Base-by-base conservation (phyloP, 2,797 vertebrate genomes). In the Microchirus variegatus region DNA sequence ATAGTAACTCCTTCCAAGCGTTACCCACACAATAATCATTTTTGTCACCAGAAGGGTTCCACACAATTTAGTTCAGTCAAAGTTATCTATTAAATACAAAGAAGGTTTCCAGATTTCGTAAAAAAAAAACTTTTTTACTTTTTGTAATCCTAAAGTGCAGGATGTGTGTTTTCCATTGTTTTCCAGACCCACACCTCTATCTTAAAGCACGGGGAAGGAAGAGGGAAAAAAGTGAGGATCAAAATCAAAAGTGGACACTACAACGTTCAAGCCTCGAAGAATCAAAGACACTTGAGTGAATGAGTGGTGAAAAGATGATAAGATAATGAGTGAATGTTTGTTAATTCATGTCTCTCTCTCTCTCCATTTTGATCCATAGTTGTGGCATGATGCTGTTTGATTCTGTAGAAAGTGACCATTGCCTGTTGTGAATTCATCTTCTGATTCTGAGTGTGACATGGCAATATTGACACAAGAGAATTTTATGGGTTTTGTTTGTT, bases 321-420 rank as follows among this genome's bases (percentile, higher is more conserved):
- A 78, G 73, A 61, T 73, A 86, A 67, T 54, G 81, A 70, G 78
- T 81, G 83, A 80, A 77, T 81, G 80, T 73, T 42, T 81, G 73
- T 85, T 82, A 52, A 75, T 75, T 64, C 69, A 68, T 84, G 45
- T 71, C 51, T 69, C 53, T 73, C 62, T 42, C 56, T 69, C 47
- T 53, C 53, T 69, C 59, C 60, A 49, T 77, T n/a, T 68, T 60
- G 40, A 81, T 83, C 83, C 87, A 90, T 91, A 85, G 85, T 89
- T 89, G 91, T 92, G 87, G 90, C 90, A 91, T 91, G 90, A 92
- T 68, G 81, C 82, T 90, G 87, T 91, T 87, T 88, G 86, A 91
- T 74, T 83, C 84, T 89, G 87, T 91, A 89, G 89, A 87, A 87
- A 87, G 87, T 89, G 85, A 85, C 81, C 88, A 88, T 89, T 44